A percentile compares a stretch with the other conserved stretches of the same genome.
phyloP scores from a whole-genome alignment of 2,797 vertebrate species.

The Thripadectes ignobilis region DNA sequence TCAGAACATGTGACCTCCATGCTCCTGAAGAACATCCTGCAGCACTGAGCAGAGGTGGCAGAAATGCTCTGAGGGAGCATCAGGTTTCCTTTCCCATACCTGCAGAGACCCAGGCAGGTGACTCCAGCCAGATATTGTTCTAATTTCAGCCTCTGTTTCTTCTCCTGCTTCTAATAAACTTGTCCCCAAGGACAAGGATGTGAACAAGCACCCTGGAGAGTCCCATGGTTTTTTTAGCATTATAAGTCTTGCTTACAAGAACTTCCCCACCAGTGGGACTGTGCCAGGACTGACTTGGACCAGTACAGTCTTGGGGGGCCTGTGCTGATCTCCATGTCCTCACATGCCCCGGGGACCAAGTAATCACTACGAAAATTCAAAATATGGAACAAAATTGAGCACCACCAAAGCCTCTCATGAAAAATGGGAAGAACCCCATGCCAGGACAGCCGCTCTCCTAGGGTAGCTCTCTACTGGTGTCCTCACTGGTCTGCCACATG shows the following conservation, averaged over 20 bases:
- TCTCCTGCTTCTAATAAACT: not conserved
- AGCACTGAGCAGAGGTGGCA: not conserved
- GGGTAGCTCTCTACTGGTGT: not conserved
- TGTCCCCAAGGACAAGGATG: not conserved
- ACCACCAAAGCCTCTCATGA: not conserved
- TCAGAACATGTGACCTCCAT: not conserved
- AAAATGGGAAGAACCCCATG: not conserved
- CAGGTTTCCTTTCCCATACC: not conserved
- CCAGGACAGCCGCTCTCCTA: not conserved
- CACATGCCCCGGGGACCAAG: not conserved
- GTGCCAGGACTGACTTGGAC: not conserved
- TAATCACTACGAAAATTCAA: not conserved
- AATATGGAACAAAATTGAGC: not conserved
- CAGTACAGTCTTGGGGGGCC: rapidly evolving
- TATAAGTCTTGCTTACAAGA: not conserved
- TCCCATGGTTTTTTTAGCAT: not conserved
- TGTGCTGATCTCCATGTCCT: not conserved
- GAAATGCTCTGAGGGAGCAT: not conserved
- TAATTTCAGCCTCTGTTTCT: not conserved
- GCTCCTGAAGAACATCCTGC: not conserved
- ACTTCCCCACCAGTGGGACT: not conserved
- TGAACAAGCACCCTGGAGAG: not conserved
- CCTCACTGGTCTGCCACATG: not conserved
- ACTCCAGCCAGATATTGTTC: not conserved
- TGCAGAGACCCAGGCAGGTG: not conserved